A percentile compares a stretch with the other conserved stretches of the same genome.
Conservation (phyloP, 2,113 vertebrate species). For the Grus americana region DNA sequence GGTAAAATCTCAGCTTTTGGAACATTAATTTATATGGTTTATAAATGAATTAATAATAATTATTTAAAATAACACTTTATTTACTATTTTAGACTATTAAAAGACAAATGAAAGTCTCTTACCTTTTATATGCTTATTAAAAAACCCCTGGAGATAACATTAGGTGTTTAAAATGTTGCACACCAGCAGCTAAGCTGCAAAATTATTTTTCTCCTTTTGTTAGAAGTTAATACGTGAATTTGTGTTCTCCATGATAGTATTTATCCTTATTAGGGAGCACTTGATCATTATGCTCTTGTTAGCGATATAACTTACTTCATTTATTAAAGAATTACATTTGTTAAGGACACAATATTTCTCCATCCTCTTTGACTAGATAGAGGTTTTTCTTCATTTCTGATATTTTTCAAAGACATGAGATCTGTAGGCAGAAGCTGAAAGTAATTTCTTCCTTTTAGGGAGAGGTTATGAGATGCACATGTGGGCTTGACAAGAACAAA, state of each 20-base stretch:
- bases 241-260: background rate
- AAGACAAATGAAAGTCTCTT: background rate
- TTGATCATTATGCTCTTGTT: background rate
- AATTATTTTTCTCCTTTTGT: background rate
- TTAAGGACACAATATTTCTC: background rate
- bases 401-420: background rate
- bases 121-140: background rate
- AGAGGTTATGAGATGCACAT: background rate
- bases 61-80: background rate
- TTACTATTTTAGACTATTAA: background rate
- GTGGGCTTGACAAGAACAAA: background rate
- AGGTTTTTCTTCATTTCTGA: background rate
- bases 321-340: background rate
- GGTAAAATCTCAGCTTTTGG: background rate
- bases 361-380: background rate
- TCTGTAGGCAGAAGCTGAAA: background rate
- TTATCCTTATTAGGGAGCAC: background rate
- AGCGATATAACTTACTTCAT: background rate
- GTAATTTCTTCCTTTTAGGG: background rate
- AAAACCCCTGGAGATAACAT: accelerated
- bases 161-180: background rate
- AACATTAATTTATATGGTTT: background rate
- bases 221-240: background rate
- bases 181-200: background rate
- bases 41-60: background rate